Percentiles rank a stretch among this genome's conserved stretches.
Conservation (phyloP, 2,888 invertebrate species). For the Anticlea derivata region DNA sequence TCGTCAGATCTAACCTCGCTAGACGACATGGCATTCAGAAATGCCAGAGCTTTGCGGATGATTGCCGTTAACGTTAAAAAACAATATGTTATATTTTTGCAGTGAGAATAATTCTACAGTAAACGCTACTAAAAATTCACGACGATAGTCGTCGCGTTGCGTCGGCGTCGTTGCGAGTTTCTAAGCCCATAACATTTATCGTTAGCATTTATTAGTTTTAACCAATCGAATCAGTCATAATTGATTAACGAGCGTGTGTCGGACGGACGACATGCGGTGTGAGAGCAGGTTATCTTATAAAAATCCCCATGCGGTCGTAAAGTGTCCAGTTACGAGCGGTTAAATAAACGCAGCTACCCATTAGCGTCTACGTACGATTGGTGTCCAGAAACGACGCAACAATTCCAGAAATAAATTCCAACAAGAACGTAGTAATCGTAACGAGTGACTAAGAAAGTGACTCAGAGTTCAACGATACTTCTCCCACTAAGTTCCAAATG, state of each 20-base stretch:
- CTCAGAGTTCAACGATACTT: slow-evolving; percentile 27
- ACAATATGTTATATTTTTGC: slow-evolving; percentile 4
- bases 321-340: slow-evolving; percentile 74
- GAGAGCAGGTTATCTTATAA: slow-evolving; percentile 60
- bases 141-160: too few species aligned
- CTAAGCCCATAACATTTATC: slow-evolving; percentile 7
- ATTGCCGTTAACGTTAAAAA: slow-evolving; percentile 13
- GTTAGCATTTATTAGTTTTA: slow-evolving; percentile 25
- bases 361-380: slow-evolving; percentile 62
- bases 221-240: slow-evolving; percentile 48
- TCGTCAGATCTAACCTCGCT: slow-evolving; percentile 39
- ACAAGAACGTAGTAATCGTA: slow-evolving; percentile 48
- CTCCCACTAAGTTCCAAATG: slow-evolving; percentile 30
- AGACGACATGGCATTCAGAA: slow-evolving; percentile 29
- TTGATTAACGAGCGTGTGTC: slow-evolving; percentile 47
- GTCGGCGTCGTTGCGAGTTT: slow-evolving; percentile 2
- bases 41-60: slow-evolving; percentile 23
- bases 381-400: slow-evolving; percentile 55
- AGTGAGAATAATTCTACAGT: slow-evolving; percentile 1
- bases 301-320: slow-evolving; percentile 72
- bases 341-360: slow-evolving; percentile 77
- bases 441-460: slow-evolving; percentile 45
- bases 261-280: slow-evolving; percentile 53
- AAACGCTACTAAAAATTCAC: too few species aligned
- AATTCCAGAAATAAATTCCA: slow-evolving; percentile 72